These are phyloP conservation scores for Saccopteryx bilineata DNA, from an alignment of 2,113 vertebrate genomes.

Conservation along the genomic window DNA sequence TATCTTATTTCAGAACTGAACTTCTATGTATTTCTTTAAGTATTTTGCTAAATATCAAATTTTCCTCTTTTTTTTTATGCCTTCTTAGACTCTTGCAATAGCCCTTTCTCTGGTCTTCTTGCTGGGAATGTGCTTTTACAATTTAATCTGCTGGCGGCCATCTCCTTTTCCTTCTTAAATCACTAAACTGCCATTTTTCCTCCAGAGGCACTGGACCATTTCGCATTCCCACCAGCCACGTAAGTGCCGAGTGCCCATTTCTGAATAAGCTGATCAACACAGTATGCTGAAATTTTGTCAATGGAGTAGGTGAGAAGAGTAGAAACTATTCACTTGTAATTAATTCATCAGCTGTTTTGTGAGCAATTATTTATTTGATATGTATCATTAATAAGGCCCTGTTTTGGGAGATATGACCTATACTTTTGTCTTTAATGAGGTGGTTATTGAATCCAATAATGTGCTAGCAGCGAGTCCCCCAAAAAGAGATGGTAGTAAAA, in stretches of 20 bases:
- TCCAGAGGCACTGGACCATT: neutral
- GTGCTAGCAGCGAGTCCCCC: neutral
- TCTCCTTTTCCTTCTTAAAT: neutral
- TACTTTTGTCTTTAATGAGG: neutral
- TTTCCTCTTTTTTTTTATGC: neutral
- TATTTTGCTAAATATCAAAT: neutral
- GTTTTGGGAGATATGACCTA: neutral
- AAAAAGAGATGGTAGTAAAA: neutral
- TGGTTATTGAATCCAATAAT: neutral
- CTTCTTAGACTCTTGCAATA: neutral
- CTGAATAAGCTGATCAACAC: neutral
- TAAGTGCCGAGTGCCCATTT: neutral
- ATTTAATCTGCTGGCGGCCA: neutral
- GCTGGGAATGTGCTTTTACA: neutral
- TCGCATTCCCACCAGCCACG: neutral
- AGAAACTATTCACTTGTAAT: neutral
- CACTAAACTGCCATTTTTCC: neutral
- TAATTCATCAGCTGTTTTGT: neutral
- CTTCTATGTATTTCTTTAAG: neutral
- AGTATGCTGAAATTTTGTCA: neutral
- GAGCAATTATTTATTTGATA: neutral
- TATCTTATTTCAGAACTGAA: neutral
- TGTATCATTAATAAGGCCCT: neutral
- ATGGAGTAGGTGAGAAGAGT: neutral
- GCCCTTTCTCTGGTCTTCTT: neutral